phyloP scores from a whole-genome alignment of 1,140 invertebrate species.

The Lucilia sericata region DNA sequence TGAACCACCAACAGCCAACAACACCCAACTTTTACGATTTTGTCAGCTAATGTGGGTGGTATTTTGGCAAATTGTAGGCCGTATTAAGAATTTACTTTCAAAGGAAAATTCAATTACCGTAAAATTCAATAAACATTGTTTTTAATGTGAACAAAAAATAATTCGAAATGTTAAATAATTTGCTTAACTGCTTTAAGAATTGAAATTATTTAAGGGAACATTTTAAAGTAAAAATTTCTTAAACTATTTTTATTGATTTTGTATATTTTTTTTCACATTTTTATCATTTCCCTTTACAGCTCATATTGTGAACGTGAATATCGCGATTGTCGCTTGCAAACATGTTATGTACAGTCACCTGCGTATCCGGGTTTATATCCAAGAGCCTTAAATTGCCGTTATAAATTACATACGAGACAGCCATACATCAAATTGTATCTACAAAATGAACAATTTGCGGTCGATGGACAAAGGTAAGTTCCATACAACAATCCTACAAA shows the following conservation, averaged over 20 bases:
- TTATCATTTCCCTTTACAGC: slow-evolving; percentile 67
- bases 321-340: slow-evolving; percentile 86
- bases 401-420: slow-evolving; percentile 85
- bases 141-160: slow-evolving; percentile 26
- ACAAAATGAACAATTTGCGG: slow-evolving; percentile 93
- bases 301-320: slow-evolving; percentile 90
- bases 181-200: no score
- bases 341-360: slow-evolving; percentile 92
- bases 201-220: no score
- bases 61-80: no score
- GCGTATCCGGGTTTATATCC: slow-evolving; percentile 93
- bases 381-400: slow-evolving; percentile 88
- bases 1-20: no score
- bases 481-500: background rate
- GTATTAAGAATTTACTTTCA: no score
- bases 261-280: background rate
- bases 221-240: no score
- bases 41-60: no score
- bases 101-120: slow-evolving; percentile 33
- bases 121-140: slow-evolving; percentile 35
- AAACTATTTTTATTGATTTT: no score
- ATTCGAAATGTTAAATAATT: no score
- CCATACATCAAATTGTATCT: slow-evolving; percentile 93
- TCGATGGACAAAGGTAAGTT: slow-evolving; percentile 83
- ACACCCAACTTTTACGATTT: no score